A percentile compares a stretch with the other conserved stretches of the same genome.
Conservation (phyloP, 53 echinoderm and acorn worm species). For the Actinopyga echinites region DNA sequence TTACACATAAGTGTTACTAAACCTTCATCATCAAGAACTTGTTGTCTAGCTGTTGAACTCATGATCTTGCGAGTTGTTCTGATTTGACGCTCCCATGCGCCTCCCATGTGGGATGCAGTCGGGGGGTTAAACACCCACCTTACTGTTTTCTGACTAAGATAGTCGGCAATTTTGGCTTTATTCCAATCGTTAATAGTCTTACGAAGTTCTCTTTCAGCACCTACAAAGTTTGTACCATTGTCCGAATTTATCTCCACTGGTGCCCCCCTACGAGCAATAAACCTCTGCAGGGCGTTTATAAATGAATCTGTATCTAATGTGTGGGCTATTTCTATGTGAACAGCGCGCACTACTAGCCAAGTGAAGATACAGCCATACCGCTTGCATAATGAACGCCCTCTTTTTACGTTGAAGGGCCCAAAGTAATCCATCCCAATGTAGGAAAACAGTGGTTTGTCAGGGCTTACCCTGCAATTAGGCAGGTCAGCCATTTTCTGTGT, state of each 20-base stretch:
- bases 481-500: slow-evolving; percentile 28
- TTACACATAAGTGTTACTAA: slow-evolving; percentile 52
- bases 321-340: slow-evolving; percentile 53
- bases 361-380: slow-evolving; percentile 68
- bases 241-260: slow-evolving; percentile 17
- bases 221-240: slow-evolving; percentile 51
- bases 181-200: slow-evolving; percentile 16
- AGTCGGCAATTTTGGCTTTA: neutral
- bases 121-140: slow-evolving; percentile 46
- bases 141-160: neutral
- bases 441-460: slow-evolving; percentile 3
- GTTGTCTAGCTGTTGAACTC: slow-evolving; percentile 3
- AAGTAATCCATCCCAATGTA: slow-evolving; percentile 42
- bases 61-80: slow-evolving; percentile 32
- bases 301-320: slow-evolving; percentile 49
- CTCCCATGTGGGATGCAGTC: slow-evolving; percentile 38
- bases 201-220: slow-evolving; percentile 25
- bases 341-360: slow-evolving; percentile 49
- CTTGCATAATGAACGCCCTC: slow-evolving; percentile 5
- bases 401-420: slow-evolving; percentile 34
- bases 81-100: slow-evolving; percentile 46
- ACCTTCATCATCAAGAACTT: slow-evolving; percentile 41
- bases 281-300: slow-evolving; percentile 43
- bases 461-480: slow-evolving; percentile 3
- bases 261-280: slow-evolving; percentile 45